Base-by-base conservation (phyloP, 2,888 invertebrate genomes). In the Mayetiola destructor region DNA sequence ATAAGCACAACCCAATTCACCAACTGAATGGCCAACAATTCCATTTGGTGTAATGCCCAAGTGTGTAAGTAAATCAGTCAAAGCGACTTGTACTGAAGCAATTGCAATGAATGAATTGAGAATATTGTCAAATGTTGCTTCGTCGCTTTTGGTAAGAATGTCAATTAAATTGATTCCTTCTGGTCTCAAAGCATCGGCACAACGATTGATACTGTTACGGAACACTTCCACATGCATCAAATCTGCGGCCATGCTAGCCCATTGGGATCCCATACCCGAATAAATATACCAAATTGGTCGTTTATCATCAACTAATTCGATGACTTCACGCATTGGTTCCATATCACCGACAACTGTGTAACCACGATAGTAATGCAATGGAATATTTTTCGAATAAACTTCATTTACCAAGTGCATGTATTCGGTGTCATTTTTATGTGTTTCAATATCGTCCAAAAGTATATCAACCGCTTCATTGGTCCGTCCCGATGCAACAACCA, bases 241-340 rank as follows among this genome's bases (percentile, higher is more conserved):
- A 59, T 85, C 80, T 67, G 83, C 83, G 14, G 85, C 95, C 96
- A 97, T 97, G 65, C 91, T 92, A 54, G 88, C 79, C 96, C 96
- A 97, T 74, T 97, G 97, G 40, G 90, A 86, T 14, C 97, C 97
- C 97, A 99, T 97, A 59, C 99, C 99, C 52, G 94, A 87, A 75
- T 93, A 97, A 61, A 97, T 80, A 72, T 82, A 97, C 91, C 95
- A 97, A 57, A 96, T 74, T 1, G 95, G 92, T 14, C 88, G 80
- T 61, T 80, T 78, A 40, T 84, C 84, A 14, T 76, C 75, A 10
- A 73, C 69, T 59, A 64, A 68, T 54, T 76, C 75, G 1, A 67
- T 57, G 1, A 80, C 71, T 66, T 84, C 83, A 14, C 76, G 72
- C 29, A 71, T 68, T 2, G 68, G 65, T 6, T 68, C 61, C 2